phyloP scores from a whole-genome alignment of 2,797 vertebrate species.

The Leptodactylus fallax region DNA sequence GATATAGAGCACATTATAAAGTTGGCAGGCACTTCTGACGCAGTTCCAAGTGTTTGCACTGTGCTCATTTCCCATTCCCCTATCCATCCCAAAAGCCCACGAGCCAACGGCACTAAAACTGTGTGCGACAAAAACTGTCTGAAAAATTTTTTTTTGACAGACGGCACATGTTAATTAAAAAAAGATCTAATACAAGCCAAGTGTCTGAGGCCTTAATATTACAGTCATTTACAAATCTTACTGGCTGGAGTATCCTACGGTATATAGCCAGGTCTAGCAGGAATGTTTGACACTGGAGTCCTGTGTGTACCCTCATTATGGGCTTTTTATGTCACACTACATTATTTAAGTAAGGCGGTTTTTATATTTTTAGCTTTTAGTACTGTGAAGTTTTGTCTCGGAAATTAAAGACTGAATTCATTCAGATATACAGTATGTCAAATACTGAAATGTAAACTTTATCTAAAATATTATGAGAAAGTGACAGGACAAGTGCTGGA shows the following conservation, averaged over 20 bases:
- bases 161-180: constrained; percentile 22
- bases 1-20: constrained; percentile 40
- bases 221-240: constrained; percentile 16
- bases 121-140: constrained; percentile 11
- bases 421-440: background rate
- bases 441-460: background rate
- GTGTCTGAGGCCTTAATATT: constrained; percentile 16
- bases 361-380: background rate
- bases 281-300: background rate
- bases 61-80: constrained; percentile 29
- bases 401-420: background rate
- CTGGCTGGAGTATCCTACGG: background rate
- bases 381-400: background rate
- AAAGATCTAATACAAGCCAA: background rate
- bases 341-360: background rate
- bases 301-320: constrained; percentile 3
- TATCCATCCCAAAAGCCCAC: constrained; percentile 1
- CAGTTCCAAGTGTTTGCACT: constrained; percentile 41
- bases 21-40: constrained; percentile 30
- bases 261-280: background rate
- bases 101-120: constrained; percentile 31
- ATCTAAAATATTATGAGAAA: no score
- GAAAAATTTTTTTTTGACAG: background rate
- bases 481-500: no score
- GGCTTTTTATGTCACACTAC: constrained; percentile 10